Base-by-base conservation (phyloP, 2,797 vertebrate genomes). In the Chaetodon trifasciatus region DNA sequence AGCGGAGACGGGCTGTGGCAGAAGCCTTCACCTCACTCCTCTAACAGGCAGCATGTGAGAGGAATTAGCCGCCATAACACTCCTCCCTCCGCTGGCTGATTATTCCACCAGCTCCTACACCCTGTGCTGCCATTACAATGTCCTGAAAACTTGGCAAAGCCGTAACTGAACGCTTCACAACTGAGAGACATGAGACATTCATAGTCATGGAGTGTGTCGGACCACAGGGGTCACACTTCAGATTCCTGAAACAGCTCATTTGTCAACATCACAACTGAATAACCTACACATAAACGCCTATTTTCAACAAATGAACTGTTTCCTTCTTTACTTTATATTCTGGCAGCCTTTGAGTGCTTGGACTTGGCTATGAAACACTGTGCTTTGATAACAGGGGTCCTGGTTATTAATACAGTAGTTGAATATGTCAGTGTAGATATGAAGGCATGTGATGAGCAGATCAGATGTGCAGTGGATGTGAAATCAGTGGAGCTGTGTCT, bases 11-110 rank as follows among this genome's bases (percentile, higher is more conserved):
- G 79, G 49, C 75, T 71, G 58, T 4, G 65, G 80, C 56, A 64
- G 71, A 76, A 73, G 67, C 64, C 79, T 80, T 86, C 67, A 78
- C 68, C 84, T 79, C 44, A 55, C 84, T 84, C 71, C 57, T 61
- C 57, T 91, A 94, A 93, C 93, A 61, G 81, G 82, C 73, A 93
- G 88, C 95, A 95, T 95, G 95, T 96, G 94, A 95, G 78, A 78
- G 84, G 92, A 82, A 94, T 96, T 94, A 96, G 79, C 61, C 49
- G 15, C 81, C 58, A 77, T 74, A 55, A 52, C 83, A 63, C 81
- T 75, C 82, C 75, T 74, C 78, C 73, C 58, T 57, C 52, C 68
- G 21, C 6, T 72, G 44, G 61, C 60, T 64, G 71, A 73, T 56
- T 40, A 69, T 50, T 74, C 70, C 57, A 64, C 15, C 56, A 50